A percentile compares a stretch with the other conserved stretches of the same genome.
Conservation (phyloP, 2,113 vertebrate species). For the Muscicapa adusta region DNA sequence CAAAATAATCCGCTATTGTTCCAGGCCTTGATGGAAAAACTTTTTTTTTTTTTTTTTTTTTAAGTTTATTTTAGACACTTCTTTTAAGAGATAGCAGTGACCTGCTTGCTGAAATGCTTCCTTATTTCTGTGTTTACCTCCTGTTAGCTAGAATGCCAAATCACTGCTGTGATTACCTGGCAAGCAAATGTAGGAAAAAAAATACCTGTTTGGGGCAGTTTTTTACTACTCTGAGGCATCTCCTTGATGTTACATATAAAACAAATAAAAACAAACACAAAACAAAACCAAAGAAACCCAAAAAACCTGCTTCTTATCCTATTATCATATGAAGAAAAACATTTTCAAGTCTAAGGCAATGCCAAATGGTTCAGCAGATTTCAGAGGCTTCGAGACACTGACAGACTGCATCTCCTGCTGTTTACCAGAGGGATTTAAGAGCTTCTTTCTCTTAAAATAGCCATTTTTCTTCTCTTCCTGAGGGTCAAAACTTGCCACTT, state of each 20-base stretch:
- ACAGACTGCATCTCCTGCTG: conserved; percentile 47
- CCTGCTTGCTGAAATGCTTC: neutral
- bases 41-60: neutral
- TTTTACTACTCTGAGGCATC: neutral
- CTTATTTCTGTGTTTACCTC: neutral
- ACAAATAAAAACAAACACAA: neutral
- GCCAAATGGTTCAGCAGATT: conserved; percentile 59
- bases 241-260: neutral
- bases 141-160: neutral
- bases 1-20: conserved; percentile 59
- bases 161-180: neutral
- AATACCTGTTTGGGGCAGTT: neutral
- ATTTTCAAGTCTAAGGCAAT: neutral
- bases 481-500: conserved; percentile 25
- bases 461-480: conserved; percentile 21
- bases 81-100: neutral
- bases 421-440: conserved; percentile 50
- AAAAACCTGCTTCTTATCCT: neutral
- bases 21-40: neutral
- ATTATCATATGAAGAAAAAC: neutral
- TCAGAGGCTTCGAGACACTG: neutral
- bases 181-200: neutral
- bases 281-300: neutral
- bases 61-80: neutral
- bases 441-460: conserved; percentile 24